Evolutionary conservation across 2,888 invertebrate genomes (phyloP), one percentile per base, ranked within the genome.

Genomic region (Nasonia oneida): DNA sequence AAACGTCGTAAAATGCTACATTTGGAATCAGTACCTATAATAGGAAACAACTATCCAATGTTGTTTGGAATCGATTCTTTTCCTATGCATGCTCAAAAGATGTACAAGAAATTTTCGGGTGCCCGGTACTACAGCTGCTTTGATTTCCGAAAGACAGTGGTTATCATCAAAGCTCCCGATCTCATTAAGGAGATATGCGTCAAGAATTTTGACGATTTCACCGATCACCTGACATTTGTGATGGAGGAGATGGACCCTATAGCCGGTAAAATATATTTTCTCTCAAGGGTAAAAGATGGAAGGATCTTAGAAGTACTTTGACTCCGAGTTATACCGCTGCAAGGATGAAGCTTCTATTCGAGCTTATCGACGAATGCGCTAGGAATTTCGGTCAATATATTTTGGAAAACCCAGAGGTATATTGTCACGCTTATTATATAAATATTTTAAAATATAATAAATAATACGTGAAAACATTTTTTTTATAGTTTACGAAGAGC

Each of bases 151-250:
- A 88, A 76, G 3, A 93, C 92, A 0, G 29, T 80, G 0, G 10
- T 92, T 3, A 0, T 93, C 6, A 15, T 93, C 1, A 89, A 89
- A 6, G 93, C 93, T 84, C 90, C 92, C 0, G 91, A 93, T 2
- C 42, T 93, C 33, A 90, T 93, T 23, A 92, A 90, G 71, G 88
- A 90, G 5, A 80, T 93, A 37, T 88, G 89, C n/a, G 87, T 89
- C 18, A 90, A 89, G 71, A 88, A 87, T 83, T 93, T 93, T 71
- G 91, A 92, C 5, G 86, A 90, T 53, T 92, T 92, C 23, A 87
- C 89, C 0, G 91, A 93, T 82, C 92, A 92, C 77, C 87, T 87
- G 3, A 83, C 86, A 1, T 90, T 92, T 70, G 79, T 92, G 6
- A 88, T 89, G 73, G 91, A 91, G 73, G 87, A 89, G 2, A 88